Percentiles rank a stretch among this genome's conserved stretches.
These are phyloP conservation scores for Eupeodes latifasciatus DNA, from an alignment of 2,888 invertebrate genomes.

Conservation along the genomic window DNA sequence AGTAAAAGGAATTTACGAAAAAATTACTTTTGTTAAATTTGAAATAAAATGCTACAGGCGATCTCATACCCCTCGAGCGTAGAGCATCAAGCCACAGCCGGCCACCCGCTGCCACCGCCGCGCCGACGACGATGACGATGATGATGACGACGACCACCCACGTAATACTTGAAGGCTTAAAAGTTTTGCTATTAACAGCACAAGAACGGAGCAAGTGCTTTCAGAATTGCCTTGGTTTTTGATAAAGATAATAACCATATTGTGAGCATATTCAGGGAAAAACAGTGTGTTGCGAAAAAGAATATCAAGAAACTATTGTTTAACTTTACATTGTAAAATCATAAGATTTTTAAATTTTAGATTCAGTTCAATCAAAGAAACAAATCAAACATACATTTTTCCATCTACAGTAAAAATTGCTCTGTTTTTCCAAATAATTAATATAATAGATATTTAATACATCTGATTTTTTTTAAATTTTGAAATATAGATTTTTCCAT, in stretches of 20 bases:
- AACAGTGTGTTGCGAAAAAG: constrained; percentile 27
- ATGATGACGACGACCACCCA: neutral
- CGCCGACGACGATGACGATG: too few relatives aligned
- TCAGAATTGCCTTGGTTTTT: constrained; percentile 12
- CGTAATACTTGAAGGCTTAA: neutral
- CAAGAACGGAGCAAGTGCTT: constrained; percentile 13
- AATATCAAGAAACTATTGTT: neutral
- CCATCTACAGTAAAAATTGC: too few relatives aligned
- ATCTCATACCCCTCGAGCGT: neutral
- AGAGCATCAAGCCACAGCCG: too few relatives aligned
- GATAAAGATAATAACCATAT: constrained; percentile 20
- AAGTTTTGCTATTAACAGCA: constrained; percentile 32
- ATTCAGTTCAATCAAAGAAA: too few relatives aligned
- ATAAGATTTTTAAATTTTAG: too few relatives aligned
- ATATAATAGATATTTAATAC: too few relatives aligned
- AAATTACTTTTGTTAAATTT: neutral
- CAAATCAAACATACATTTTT: too few relatives aligned
- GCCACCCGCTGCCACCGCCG: too few relatives aligned
- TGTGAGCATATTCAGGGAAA: neutral
- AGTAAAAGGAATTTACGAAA: neutral
- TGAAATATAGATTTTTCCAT: too few relatives aligned
- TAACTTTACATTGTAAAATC: too few relatives aligned
- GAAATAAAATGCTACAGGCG: neutral
- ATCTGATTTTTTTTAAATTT: too few relatives aligned
- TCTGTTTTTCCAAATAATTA: too few relatives aligned